phyloP scores from a whole-genome alignment of 2,888 invertebrate species.

The Piscicola geometra region DNA sequence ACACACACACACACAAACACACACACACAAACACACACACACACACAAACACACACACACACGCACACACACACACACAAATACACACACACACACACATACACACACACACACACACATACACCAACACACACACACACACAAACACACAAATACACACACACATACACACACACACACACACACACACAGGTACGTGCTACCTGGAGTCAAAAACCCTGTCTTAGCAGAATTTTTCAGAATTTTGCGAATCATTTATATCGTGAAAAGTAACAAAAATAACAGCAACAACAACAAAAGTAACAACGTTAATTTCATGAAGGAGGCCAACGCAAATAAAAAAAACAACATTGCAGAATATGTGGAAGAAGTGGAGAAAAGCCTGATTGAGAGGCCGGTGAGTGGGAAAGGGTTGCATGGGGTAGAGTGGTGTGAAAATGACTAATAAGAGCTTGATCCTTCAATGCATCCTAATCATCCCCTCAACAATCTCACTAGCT shows the following conservation, averaged over 20 bases:
- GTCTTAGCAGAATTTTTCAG: background rate
- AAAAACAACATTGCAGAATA: too few relatives aligned
- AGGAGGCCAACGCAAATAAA: too few relatives aligned
- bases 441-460: too few relatives aligned
- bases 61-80: background rate
- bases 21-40: slow-evolving; percentile 10
- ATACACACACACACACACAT: slow-evolving; percentile 17
- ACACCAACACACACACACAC: background rate
- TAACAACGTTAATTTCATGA: background rate
- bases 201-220: background rate
- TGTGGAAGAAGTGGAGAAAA: too few relatives aligned
- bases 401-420: too few relatives aligned
- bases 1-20: slow-evolving; percentile 19
- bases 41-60: slow-evolving; percentile 11
- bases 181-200: slow-evolving; percentile 14
- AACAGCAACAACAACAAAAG: background rate
- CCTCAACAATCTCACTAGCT: too few relatives aligned
- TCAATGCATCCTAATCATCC: too few relatives aligned
- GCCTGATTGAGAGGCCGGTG: too few relatives aligned
- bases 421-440: too few relatives aligned
- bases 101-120: slow-evolving; percentile 15
- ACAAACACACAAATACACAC: slow-evolving; percentile 12
- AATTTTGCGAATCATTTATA: background rate
- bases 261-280: background rate
- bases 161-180: slow-evolving; percentile 14